Percentiles rank a stretch among this genome's conserved stretches.
Conservation (phyloP, 1,140 invertebrate genomes). For the Cyclina sinensis region DNA sequence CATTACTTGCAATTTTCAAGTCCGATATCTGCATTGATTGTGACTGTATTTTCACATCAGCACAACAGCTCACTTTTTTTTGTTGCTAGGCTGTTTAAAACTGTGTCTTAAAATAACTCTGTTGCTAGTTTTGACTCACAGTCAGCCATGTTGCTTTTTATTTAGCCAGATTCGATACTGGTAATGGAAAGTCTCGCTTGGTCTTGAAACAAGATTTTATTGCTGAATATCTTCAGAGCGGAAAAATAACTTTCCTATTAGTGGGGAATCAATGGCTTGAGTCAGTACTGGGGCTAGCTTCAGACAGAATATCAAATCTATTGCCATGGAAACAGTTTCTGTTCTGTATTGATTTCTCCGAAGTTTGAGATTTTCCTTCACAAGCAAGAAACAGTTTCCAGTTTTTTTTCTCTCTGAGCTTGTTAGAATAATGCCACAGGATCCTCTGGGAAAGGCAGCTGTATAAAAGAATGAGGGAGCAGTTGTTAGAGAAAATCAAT, state of each 20-base stretch:
- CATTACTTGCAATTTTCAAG: too few species aligned
- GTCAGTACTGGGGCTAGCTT: slow-evolving; percentile 30
- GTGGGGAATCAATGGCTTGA: slow-evolving; percentile 37
- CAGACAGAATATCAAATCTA: slow-evolving; percentile 52
- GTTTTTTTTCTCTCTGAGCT: background rate
- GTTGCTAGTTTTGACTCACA: background rate
- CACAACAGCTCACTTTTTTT: too few species aligned
- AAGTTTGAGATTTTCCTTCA: slow-evolving; percentile 23
- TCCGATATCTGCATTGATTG: too few species aligned
- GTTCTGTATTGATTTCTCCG: slow-evolving; percentile 26
- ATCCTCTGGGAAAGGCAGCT: background rate
- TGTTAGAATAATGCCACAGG: slow-evolving; percentile 22
- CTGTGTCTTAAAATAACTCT: slow-evolving; percentile 23
- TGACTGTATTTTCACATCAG: too few species aligned
- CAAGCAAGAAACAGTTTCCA: slow-evolving; percentile 1
- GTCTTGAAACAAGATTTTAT: background rate
- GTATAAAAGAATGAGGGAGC: background rate
- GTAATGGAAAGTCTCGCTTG: background rate
- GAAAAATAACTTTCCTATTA: background rate
- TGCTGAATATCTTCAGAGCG: background rate
- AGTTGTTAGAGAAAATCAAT: slow-evolving; percentile 21
- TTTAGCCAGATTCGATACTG: background rate
- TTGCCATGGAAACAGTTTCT: slow-evolving; percentile 37
- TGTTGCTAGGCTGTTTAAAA: too few species aligned
- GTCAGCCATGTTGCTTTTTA: background rate